Evolutionary conservation across 2,888 invertebrate genomes (phyloP).

Genomic region (Himalopsyche kuldschensis): DNA sequence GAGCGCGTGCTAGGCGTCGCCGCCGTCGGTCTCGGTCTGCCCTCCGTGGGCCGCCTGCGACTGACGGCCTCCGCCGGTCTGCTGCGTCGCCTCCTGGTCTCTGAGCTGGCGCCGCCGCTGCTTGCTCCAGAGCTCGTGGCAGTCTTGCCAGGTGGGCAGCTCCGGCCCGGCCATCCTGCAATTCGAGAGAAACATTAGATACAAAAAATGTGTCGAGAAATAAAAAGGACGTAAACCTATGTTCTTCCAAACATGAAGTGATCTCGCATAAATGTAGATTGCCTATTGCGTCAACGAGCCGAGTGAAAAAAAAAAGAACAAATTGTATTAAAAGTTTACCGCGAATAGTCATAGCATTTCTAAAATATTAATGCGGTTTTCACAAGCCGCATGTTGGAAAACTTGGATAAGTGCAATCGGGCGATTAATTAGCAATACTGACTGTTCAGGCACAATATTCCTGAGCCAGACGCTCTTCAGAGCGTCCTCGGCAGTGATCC

Average conservation of each 20-base stretch:
- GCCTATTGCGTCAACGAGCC: too few relatives aligned
- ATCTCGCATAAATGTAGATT: too few relatives aligned
- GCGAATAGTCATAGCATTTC: not conserved
- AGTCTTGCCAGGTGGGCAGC: slow-evolving; percentile 95
- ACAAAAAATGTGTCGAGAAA: too few relatives aligned
- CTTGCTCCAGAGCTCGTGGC: slow-evolving; percentile 99
- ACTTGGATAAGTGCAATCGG: too few relatives aligned
- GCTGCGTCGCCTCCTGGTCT: slow-evolving; percentile 72
- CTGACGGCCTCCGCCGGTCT: slow-evolving; percentile 52
- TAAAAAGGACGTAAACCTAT: too few relatives aligned
- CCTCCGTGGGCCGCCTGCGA: slow-evolving; percentile 50
- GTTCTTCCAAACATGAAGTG: too few relatives aligned
- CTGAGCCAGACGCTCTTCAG: slow-evolving; percentile 90
- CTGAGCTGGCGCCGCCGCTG: slow-evolving; percentile 83
- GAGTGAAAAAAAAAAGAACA: not conserved
- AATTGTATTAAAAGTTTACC: too few relatives aligned
- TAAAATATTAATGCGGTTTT: too few relatives aligned
- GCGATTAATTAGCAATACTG: too few relatives aligned
- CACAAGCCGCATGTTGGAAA: too few relatives aligned
- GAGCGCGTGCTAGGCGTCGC: slow-evolving; percentile 42
- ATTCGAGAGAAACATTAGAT: too few relatives aligned
- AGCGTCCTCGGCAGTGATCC: slow-evolving; percentile 94
- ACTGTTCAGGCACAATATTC: slow-evolving; percentile 88
- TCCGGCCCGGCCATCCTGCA: slow-evolving; percentile 79
- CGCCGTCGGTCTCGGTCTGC: slow-evolving; percentile 57